Evolutionary conservation across 2,797 vertebrate genomes (phyloP).

Genomic region (Tragopan temminckii): DNA sequence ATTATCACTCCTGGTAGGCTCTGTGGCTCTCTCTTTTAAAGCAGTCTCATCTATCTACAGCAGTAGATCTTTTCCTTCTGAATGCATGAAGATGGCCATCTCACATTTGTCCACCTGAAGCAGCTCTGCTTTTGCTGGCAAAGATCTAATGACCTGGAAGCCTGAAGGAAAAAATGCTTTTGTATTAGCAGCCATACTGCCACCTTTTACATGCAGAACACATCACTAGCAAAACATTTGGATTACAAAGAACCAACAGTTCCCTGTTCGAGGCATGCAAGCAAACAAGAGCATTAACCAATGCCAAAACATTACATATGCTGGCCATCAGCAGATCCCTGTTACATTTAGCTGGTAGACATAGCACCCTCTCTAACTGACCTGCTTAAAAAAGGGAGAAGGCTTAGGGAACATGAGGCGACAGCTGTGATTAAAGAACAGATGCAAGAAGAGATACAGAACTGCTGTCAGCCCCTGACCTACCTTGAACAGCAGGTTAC

Average conservation of each 20-base stretch:
- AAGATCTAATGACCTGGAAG: background rate
- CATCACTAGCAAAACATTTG: slow-evolving; percentile 1
- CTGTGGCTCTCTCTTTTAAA: background rate
- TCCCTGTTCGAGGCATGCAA: slow-evolving; percentile 14
- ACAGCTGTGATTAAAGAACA: background rate
- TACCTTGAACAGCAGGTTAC: background rate
- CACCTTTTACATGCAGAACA: slow-evolving; percentile 36
- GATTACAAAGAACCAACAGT: slow-evolving; percentile 57
- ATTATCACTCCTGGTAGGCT: background rate
- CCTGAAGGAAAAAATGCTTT: background rate
- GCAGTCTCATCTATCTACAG: background rate
- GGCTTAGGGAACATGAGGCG: background rate
- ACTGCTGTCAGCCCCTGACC: background rate
- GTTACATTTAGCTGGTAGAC: slow-evolving; percentile 28
- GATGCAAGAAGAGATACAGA: background rate
- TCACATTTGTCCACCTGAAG: background rate
- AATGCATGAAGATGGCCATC: background rate
- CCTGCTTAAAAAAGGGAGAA: background rate
- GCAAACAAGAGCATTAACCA: slow-evolving; percentile 40
- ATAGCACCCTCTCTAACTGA: slow-evolving; percentile 19
- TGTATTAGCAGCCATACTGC: background rate
- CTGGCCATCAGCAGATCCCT: slow-evolving; percentile 29
- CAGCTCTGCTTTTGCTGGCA: background rate
- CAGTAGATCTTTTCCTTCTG: background rate
- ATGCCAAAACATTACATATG: slow-evolving; percentile 57